Conservation (phyloP, 2,113 vertebrate genomes). For the Phrynocephalus versicolor region DNA sequence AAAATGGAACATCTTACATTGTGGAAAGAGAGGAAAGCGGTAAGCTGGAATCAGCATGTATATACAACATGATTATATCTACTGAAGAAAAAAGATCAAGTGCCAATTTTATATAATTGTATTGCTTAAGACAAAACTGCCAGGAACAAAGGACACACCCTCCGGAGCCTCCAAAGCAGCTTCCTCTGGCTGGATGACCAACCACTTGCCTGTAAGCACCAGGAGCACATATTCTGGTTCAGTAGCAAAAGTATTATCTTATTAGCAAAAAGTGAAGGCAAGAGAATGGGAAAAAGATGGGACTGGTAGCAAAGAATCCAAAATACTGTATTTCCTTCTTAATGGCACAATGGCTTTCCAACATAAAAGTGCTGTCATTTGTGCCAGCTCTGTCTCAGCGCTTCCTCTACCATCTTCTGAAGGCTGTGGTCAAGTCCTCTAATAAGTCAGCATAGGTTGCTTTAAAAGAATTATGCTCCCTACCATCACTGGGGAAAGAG, state of each 20-base stretch:
- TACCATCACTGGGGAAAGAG: background rate
- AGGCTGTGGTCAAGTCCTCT: background rate
- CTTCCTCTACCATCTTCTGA: background rate
- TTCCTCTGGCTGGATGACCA: background rate
- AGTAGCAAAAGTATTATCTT: slow-evolving; percentile 18
- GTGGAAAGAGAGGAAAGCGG: background rate
- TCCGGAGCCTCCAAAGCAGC: slow-evolving; percentile 10
- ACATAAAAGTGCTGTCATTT: background rate
- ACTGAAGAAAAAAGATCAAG: background rate
- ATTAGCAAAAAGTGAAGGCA: background rate
- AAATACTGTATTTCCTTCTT: background rate
- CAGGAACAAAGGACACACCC: background rate
- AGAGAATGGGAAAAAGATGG: background rate
- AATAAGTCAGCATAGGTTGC: fast-evolving
- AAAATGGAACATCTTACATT: background rate
- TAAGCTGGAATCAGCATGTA: background rate
- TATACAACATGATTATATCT: fast-evolving
- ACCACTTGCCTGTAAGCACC: background rate
- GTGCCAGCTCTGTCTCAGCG: background rate
- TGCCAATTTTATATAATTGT: background rate
- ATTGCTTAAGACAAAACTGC: background rate
- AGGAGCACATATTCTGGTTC: slow-evolving; percentile 26
- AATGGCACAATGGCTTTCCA: background rate
- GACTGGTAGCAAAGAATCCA: background rate
- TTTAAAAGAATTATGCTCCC: slow-evolving; percentile 20